phyloP scores from a whole-genome alignment of 1,140 invertebrate species.

The Drosophila persimilis region DNA sequence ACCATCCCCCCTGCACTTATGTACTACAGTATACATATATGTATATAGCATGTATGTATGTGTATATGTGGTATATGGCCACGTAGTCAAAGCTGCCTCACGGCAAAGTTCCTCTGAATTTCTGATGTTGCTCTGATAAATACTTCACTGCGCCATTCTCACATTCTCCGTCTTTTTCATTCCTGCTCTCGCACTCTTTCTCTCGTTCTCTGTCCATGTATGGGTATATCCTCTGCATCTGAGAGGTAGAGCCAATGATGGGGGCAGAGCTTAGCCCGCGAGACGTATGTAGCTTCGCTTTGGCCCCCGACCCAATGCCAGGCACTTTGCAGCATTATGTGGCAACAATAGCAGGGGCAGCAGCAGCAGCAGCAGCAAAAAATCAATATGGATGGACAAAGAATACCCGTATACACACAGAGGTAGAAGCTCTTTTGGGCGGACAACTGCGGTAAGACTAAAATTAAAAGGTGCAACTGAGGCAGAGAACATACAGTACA shows the following conservation, averaged over 20 bases:
- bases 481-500: no score
- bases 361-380: slow-evolving; percentile 53
- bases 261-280: neutral
- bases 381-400: slow-evolving; percentile 73
- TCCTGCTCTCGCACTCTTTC: neutral
- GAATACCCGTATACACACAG: slow-evolving; percentile 27
- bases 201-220: slow-evolving; percentile 2
- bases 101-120: slow-evolving; percentile 76
- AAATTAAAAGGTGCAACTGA: no score
- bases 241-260: slow-evolving; percentile 2
- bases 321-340: slow-evolving; percentile 67
- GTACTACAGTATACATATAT: slow-evolving; percentile 13
- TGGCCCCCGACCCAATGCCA: slow-evolving; percentile 25
- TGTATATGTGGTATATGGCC: slow-evolving; percentile 37
- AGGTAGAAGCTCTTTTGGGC: neutral
- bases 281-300: no score
- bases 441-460: no score
- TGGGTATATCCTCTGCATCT: slow-evolving; percentile 25
- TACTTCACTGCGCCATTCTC: slow-evolving; percentile 64
- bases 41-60: slow-evolving; percentile 27
- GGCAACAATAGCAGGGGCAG: slow-evolving; percentile 33
- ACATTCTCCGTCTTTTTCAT: slow-evolving; percentile 1
- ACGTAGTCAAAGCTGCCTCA: slow-evolving; percentile 38
- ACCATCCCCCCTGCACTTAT: neutral
- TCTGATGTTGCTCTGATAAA: slow-evolving; percentile 82